Evolutionary conservation across 2,113 vertebrate genomes (phyloP).

Genomic region (Lasiurus cinereus): DNA sequence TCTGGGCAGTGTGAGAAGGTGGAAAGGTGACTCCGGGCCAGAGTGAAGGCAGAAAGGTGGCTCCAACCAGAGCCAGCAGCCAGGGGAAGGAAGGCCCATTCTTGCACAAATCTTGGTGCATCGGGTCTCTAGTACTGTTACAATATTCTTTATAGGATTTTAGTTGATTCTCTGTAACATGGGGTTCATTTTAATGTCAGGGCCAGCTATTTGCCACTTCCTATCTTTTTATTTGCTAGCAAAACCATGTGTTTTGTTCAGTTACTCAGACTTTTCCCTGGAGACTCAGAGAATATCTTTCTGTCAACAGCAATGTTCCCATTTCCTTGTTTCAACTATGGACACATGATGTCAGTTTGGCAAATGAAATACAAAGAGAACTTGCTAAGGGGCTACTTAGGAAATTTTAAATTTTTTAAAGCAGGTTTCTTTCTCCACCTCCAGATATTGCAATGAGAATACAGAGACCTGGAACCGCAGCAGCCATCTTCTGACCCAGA

Average conservation of each 20-base stretch:
- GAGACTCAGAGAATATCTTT: background rate
- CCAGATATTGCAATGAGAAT: background rate
- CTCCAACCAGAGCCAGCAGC: too few species aligned
- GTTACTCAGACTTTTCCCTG: background rate
- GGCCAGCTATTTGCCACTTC: background rate
- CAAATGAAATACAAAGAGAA: conserved; percentile 34
- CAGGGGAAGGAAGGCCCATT: too few species aligned
- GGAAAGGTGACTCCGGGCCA: too few species aligned
- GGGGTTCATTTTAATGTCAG: conserved; percentile 2
- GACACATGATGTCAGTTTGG: background rate
- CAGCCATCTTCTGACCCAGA: background rate
- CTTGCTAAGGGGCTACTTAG: background rate
- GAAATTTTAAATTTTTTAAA: conserved; percentile 11
- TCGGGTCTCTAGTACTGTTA: too few species aligned
- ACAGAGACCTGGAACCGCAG: background rate
- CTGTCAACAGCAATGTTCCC: background rate
- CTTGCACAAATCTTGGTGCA: too few species aligned
- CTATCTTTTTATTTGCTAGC: background rate
- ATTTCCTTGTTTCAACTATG: background rate
- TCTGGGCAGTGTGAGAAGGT: too few species aligned
- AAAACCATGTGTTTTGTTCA: background rate
- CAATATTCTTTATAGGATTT: background rate
- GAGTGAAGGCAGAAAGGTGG: too few species aligned
- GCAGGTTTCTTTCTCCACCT: background rate
- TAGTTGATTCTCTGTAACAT: conserved; percentile 11